Evolutionary conservation across 2,113 vertebrate species (phyloP).

Genomic region (Cephalophus harveyi): DNA sequence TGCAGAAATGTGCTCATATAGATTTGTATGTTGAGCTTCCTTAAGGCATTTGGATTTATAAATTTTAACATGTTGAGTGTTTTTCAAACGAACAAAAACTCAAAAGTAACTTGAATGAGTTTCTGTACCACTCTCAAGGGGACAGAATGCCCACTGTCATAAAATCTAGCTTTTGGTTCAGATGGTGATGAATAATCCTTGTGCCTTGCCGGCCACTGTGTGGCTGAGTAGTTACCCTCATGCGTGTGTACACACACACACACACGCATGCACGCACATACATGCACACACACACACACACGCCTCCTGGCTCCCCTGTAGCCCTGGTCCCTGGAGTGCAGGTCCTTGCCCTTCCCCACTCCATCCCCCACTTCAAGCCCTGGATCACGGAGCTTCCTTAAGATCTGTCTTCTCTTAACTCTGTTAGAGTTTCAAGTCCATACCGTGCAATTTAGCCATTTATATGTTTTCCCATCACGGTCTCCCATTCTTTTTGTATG

Average conservation of each 20-base stretch:
- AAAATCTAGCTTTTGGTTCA: neutral
- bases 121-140: neutral
- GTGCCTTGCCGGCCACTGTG: neutral
- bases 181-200: neutral
- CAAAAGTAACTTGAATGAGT: neutral
- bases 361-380: neutral
- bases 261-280: no score
- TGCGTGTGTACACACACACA: fast-evolving
- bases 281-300: fast-evolving
- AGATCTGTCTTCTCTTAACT: neutral
- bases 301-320: neutral
- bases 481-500: neutral
- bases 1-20: neutral
- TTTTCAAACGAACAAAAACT: neutral
- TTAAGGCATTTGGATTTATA: neutral
- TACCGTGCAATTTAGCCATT: neutral
- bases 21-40: neutral
- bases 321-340: neutral
- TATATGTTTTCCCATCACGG: neutral
- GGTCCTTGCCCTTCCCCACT: neutral
- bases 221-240: no score
- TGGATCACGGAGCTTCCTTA: neutral
- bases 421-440: neutral
- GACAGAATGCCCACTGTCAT: neutral
- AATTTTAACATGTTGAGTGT: neutral